These are phyloP conservation scores for Scaptomyza polygonia DNA, from an alignment of 2,888 invertebrate genomes.

Conservation along the genomic window DNA sequence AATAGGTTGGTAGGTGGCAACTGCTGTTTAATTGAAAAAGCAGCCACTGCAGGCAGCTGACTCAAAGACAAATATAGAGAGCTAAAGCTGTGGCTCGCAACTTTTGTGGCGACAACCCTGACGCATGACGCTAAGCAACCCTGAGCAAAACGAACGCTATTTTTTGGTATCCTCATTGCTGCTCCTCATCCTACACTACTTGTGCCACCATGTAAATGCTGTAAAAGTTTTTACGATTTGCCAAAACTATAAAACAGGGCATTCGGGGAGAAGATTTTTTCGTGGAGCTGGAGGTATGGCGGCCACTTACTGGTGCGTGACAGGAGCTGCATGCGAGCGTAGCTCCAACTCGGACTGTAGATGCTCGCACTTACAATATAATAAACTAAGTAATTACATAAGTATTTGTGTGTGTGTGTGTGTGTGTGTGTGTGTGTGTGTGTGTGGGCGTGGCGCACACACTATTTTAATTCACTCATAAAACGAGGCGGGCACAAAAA, in stretches of 20 bases:
- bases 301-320: constrained; percentile 47
- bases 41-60: constrained; percentile 48
- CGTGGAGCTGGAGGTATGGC: constrained; percentile 3
- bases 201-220: constrained; percentile 67
- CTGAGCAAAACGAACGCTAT: constrained; percentile 29
- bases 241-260: constrained; percentile 73
- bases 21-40: constrained; percentile 66
- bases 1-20: constrained; percentile 1
- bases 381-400: constrained; percentile 77
- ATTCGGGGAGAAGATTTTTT: constrained; percentile 15
- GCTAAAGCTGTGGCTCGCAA: constrained; percentile 61
- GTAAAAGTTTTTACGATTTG: constrained; percentile 78
- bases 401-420: constrained; percentile 31
- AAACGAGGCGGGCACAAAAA: constrained; percentile 74
- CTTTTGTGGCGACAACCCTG: constrained; percentile 76
- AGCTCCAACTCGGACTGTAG: constrained; percentile 50
- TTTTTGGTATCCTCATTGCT: not conserved
- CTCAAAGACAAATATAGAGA: constrained; percentile 73
- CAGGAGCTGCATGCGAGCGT: constrained; percentile 14
- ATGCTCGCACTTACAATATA: constrained; percentile 74
- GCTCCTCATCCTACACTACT: not conserved
- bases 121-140: constrained; percentile 48
- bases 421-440: constrained; percentile 19
- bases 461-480: constrained; percentile 76
- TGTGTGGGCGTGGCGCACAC: constrained; percentile 55